These are phyloP conservation scores for Helleia helle DNA, from an alignment of 2,888 invertebrate species.

Conservation along the genomic window DNA sequence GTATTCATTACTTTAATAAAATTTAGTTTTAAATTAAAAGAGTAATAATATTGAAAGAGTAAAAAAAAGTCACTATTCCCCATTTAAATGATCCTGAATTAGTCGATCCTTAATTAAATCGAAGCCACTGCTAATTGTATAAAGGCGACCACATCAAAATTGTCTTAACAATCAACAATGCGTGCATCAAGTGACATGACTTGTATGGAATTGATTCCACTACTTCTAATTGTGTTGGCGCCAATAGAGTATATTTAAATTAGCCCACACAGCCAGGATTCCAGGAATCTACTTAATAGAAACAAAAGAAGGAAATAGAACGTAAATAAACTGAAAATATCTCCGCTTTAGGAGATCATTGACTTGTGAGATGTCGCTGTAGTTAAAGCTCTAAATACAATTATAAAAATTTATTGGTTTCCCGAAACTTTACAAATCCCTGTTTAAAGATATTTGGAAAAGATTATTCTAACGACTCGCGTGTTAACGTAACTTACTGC, in stretches of 20 bases:
- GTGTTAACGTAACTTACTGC: not conserved
- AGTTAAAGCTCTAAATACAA: constrained; percentile 4
- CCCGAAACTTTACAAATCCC: not conserved
- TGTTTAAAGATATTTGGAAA: not conserved
- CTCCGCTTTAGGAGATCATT: constrained; percentile 11
- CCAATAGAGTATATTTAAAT: constrained; percentile 19
- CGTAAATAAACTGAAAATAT: constrained; percentile 15
- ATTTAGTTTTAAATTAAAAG: too few species aligned
- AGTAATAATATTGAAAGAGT: too few species aligned
- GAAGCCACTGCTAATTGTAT: too few species aligned
- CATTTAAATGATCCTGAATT: too few species aligned
- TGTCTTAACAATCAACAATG: not conserved
- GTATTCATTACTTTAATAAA: too few species aligned
- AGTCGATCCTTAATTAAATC: too few species aligned
- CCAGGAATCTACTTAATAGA: constrained; percentile 22
- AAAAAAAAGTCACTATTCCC: too few species aligned
- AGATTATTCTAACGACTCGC: not conserved
- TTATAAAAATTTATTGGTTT: constrained; percentile 12
- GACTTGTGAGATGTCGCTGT: constrained; percentile 6
- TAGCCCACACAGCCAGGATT: constrained; percentile 12
- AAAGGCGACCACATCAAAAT: too few species aligned
- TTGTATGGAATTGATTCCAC: constrained; percentile 19
- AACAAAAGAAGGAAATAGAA: constrained; percentile 18
- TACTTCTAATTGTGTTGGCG: constrained; percentile 27
- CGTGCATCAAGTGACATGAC: constrained; percentile 9